Percentiles rank a stretch among this genome's conserved stretches.
Conservation (phyloP, 2,888 invertebrate genomes). For the Anthoptus insignis region DNA sequence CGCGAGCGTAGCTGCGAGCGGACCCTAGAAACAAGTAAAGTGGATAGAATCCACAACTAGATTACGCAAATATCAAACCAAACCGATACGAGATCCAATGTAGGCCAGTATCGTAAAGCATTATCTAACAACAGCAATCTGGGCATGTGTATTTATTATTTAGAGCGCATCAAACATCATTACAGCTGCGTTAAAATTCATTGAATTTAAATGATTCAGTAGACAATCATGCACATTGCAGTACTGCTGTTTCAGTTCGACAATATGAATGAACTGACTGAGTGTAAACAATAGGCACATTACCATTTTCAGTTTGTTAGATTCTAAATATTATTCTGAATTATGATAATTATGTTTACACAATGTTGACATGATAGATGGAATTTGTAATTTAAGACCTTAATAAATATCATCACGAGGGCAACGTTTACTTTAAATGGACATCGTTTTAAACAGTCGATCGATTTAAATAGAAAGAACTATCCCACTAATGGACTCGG, state of each 20-base stretch:
- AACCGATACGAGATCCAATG: not conserved
- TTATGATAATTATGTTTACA: not conserved
- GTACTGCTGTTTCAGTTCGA: not conserved
- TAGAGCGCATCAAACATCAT: constrained; percentile 38
- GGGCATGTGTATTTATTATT: constrained; percentile 28
- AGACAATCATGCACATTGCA: constrained; percentile 31
- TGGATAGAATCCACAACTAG: not conserved
- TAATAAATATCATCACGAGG: too few species aligned
- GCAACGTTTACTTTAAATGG: too few species aligned
- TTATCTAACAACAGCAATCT: constrained; percentile 26
- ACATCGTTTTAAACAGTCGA: too few species aligned
- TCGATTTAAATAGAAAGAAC: too few species aligned
- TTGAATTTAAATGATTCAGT: constrained; percentile 36
- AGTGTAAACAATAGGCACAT: not conserved
- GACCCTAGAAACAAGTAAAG: too few species aligned
- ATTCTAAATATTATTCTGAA: not conserved
- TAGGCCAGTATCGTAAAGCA: not conserved
- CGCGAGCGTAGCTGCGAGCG: too few species aligned
- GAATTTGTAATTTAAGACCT: not conserved
- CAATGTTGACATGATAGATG: not conserved
- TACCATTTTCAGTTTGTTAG: constrained; percentile 4
- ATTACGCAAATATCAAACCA: not conserved
- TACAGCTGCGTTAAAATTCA: constrained; percentile 37
- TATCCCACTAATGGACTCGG: too few species aligned
- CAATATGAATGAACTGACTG: constrained; percentile 1